Evolutionary conservation across 2,888 invertebrate species (phyloP), one percentile per base, ranked within the genome.

Genomic region (Melieria omissa): DNA sequence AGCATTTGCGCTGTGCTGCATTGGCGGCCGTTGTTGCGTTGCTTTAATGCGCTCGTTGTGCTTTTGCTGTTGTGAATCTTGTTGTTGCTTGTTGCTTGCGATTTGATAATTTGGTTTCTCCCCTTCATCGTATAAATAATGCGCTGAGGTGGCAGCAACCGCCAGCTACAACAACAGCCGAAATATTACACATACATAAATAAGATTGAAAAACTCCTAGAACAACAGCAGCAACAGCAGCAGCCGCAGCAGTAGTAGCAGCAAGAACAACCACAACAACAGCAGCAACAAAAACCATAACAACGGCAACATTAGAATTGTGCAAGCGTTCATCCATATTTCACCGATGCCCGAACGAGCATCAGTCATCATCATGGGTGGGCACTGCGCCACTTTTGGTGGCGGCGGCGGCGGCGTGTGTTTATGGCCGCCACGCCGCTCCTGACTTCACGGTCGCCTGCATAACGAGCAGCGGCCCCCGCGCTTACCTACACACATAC

Each of bases 41-140:
- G 29, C 29, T 29, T 16, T 29, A 29, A 29, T 29, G 29, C 29
- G 29, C 29, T 29, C 29, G 29, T 29, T 29, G 29, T 29, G 29
- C 29, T 29, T 29, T 29, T 29, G 29, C 29, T 29, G 29, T 52
- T n/a, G 6, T 52, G 52, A 5, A n/a, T n/a, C 5, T 52, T 52
- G 14, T 52, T 52, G 12, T 8, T 49, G 12, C 14, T 5, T 52
- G 52, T 52, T 52, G 52, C 52, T 8, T 5, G 52, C 5, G 52
- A 52, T 52, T 52, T 52, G 52, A 52, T 52, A 5, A 52, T 52
- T 52, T 14, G 6, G 12, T 9, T 14, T 52, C 9, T 52, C 9
- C 52, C 12, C 14, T 52, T 52, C 52, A 52, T 52, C 52, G 52
- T 52, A 52, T 52, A 52, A 52, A 52, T 52, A 52, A 52, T 52